phyloP scores from a whole-genome alignment of 2,113 vertebrate species.

The Oreotrochilus melanogaster region DNA sequence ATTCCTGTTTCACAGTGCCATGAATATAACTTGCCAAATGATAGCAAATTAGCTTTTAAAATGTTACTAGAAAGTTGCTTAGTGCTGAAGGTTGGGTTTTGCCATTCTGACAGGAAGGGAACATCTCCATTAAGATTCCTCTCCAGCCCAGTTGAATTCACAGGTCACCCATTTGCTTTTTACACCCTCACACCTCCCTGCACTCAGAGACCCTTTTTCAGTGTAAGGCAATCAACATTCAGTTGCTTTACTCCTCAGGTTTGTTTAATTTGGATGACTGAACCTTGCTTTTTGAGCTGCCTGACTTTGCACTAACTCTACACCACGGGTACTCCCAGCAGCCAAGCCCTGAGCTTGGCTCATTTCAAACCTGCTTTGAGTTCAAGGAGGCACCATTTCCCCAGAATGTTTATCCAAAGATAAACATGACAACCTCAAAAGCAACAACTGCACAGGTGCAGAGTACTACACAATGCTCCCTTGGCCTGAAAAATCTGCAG shows the following conservation, averaged over 20 bases:
- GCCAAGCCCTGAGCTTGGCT: background rate
- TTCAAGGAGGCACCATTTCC: background rate
- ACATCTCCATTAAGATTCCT: background rate
- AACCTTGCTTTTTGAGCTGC: background rate
- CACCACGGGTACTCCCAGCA: background rate
- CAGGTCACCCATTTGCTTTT: background rate
- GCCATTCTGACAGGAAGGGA: background rate
- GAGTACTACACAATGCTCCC: background rate
- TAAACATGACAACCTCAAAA: background rate
- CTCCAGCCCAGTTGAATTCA: background rate
- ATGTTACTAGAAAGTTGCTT: background rate
- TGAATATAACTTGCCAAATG: conserved; percentile 14
- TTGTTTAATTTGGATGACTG: background rate
- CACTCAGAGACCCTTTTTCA: background rate
- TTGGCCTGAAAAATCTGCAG: background rate
- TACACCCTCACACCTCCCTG: background rate
- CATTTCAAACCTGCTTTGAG: background rate
- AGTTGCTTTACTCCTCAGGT: background rate
- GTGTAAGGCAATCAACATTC: background rate
- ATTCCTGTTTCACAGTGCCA: background rate
- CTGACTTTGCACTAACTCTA: background rate
- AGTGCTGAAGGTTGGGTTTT: background rate
- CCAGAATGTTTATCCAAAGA: background rate
- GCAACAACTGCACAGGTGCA: background rate
- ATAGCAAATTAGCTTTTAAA: conserved; percentile 36